Base-by-base conservation (phyloP, 2,797 vertebrate genomes). In the Enteromius mattozi region DNA sequence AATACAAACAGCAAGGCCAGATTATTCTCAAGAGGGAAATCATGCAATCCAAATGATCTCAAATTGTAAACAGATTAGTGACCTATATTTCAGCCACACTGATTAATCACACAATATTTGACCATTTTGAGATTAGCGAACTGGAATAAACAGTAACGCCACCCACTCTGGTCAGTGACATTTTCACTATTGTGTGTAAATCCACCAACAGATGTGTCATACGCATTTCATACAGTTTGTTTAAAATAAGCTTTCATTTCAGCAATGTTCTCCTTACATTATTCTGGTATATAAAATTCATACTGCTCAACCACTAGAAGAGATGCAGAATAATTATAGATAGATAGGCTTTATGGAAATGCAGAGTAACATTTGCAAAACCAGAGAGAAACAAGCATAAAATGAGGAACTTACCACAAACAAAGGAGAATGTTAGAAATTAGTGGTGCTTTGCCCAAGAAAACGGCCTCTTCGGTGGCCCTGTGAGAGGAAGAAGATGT, bases 331-430 rank as follows among this genome's bases (percentile, higher is more conserved):
- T 66, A 75, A 75, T 51, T 37, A 49, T 21, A 59, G 35, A 69
- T 1, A 37, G 19, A 56, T 10, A 10, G 8, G 40, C 40, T 40
- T 9, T 13, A 54, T 40, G 5, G 75, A 79, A 79, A 70, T 30
- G 6, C 51, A 71, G 68, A 37, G 4, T 45, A 17, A 47, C 59
- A 65, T 78, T 33, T 47, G 5, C 59, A 47, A 63, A 37, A 4
- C 4, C 14, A 51, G 6, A 24, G 0, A 47, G 33, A 51, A 17
- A 17, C 33, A 49, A 61, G 82, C 19, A 16, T 47, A 45, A 82
- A 42, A 51, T 61, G 13, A 65, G 24, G n/a, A 56, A 90, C 89
- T 90, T 88, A 90, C 89, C 89, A 75, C 77, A 72, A 49, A 33
- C 37, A 61, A 35, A 70, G 63, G 61, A 82, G 85, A 90, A 88